These are phyloP conservation scores for Guaruba guarouba DNA, from an alignment of 2,113 vertebrate species.

Conservation along the genomic window DNA sequence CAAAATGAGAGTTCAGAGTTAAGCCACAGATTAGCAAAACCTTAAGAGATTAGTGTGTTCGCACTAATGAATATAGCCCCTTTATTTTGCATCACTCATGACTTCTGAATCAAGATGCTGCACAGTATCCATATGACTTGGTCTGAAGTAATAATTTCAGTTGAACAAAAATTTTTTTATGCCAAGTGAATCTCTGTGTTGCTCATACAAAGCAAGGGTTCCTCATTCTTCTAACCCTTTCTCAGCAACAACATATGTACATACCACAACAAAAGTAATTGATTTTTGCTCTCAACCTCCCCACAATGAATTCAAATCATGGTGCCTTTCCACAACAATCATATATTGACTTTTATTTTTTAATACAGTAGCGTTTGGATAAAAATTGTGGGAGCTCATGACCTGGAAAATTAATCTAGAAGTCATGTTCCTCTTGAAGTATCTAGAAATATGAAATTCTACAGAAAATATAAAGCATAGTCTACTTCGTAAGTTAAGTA, in stretches of 20 bases:
- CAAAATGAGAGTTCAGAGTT: background rate
- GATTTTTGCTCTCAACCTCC: background rate
- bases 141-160: background rate
- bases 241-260: rapidly evolving
- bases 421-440: background rate
- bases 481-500: background rate
- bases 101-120: background rate
- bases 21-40: background rate
- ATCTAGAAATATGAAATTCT: background rate
- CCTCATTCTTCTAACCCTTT: background rate
- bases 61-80: background rate
- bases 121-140: background rate
- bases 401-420: background rate
- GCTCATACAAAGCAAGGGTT: background rate
- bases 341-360: background rate
- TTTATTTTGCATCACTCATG: background rate
- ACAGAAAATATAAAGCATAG: background rate
- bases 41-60: background rate
- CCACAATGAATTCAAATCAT: background rate
- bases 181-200: background rate
- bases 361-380: background rate
- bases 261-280: background rate
- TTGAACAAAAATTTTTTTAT: background rate
- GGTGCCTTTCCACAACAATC: background rate
- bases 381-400: background rate